phyloP scores from a whole-genome alignment of 2,113 vertebrate species.

The Apteryx mantelli region DNA sequence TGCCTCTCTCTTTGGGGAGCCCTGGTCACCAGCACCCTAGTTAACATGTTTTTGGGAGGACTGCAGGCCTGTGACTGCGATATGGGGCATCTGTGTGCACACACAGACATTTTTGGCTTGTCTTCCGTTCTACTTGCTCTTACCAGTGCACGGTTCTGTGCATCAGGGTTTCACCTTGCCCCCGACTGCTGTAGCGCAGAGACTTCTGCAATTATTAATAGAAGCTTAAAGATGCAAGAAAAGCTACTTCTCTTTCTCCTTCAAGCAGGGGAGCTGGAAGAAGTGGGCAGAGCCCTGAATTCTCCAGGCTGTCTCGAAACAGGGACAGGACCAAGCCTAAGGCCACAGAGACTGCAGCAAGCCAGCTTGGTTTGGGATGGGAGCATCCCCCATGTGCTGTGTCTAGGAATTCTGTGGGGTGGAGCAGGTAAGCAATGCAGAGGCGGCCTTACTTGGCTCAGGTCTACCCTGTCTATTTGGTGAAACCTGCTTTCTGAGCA shows the following conservation, averaged over 20 bases:
- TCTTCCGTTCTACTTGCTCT: not conserved
- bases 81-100: not conserved
- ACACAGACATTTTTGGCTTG: not conserved
- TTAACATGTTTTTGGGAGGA: not conserved
- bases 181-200: not conserved
- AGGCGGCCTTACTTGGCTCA: not conserved
- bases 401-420: not conserved
- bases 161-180: not conserved
- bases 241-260: conserved; percentile 42
- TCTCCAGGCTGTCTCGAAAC: not conserved
- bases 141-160: not conserved
- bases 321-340: not conserved
- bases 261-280: not conserved
- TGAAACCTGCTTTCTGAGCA: not conserved
- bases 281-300: not conserved
- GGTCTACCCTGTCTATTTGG: not conserved
- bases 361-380: not conserved
- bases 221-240: conserved; percentile 27
- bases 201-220: conserved; percentile 35
- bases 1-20: not conserved
- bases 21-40: not conserved
- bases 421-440: not conserved
- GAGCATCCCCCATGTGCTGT: not conserved
- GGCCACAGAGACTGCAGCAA: not conserved
- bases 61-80: not conserved